Base-by-base conservation (phyloP, 1,140 invertebrate species). In the Prorops nasuta region DNA sequence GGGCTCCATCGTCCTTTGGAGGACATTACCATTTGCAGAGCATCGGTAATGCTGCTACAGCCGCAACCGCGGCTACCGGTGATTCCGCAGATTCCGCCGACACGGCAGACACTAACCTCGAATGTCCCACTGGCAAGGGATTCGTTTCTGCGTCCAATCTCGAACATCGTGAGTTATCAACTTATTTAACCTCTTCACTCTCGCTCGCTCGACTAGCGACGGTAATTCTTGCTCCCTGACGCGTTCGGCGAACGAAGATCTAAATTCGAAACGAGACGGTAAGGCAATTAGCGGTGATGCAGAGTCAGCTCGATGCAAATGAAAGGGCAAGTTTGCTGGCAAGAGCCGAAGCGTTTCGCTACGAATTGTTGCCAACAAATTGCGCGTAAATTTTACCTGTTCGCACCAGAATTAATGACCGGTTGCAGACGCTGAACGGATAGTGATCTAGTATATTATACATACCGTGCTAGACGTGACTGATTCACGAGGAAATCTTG, bases 1-100 rank as follows among this genome's bases (percentile, higher is more conserved):
- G 72, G 70, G 74, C 71, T 69, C 70, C 76, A 63, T 69, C 72
- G 63, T n/a, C n/a, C n/a, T n/a, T n/a, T n/a, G 76, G 77, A 66
- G 73, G 69, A 56, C 73, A 78, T 67, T 75, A 78, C 67, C 71
- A 76, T 64, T 70, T 71, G 66, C 72, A 73, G 66, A 69, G 64
- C 58, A 56, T 64, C 32, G 55, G 53, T 50, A 60, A 63, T 49
- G 52, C 56, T 16, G 54, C 61, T 15, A 35, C 52, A 14, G 19
- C 43, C 9, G 17, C 15, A 4, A 16, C 41, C 20, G 20, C 41
- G 3, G 22, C 41, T 9, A 28, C 44, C 31, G 20, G 17, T 19
- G 19, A 6, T 14, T 3, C 34, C 3, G 59, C 67, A 50, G 20
- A 16, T 16, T 12, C 7, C 14, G 9, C 14, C 15, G 60, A 65